Percentiles rank a stretch among this genome's conserved stretches.
Evolutionary conservation across 2,113 vertebrate genomes (phyloP).

Genomic region (Gavialis gangeticus): DNA sequence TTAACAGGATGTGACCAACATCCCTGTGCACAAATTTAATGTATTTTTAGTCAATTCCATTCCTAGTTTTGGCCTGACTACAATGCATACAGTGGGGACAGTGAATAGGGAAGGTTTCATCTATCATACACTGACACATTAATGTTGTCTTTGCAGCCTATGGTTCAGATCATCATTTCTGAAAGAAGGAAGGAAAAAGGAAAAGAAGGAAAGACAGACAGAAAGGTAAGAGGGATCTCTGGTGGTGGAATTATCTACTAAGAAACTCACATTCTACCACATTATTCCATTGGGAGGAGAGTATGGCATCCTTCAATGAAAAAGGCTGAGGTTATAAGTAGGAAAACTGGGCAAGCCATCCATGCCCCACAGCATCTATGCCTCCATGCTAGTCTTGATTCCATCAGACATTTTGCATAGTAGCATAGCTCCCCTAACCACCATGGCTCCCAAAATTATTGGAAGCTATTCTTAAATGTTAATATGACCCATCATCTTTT

Average conservation of each 20-base stretch:
- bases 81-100: background rate
- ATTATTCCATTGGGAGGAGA: background rate
- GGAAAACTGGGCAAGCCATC: background rate
- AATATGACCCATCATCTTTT: background rate
- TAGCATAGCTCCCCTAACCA: background rate
- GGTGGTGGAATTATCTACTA: background rate
- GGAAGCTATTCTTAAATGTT: background rate
- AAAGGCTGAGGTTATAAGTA: background rate
- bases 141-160: background rate
- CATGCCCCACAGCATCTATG: background rate
- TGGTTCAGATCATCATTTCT: background rate
- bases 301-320: background rate
- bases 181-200: fast-evolving
- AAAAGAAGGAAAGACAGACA: background rate
- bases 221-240: background rate
- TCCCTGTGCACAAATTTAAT: background rate
- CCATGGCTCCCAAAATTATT: background rate
- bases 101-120: fast-evolving
- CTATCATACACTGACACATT: fast-evolving
- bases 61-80: fast-evolving
- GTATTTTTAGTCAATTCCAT: fast-evolving
- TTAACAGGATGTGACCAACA: background rate
- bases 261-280: background rate
- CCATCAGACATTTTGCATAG: background rate
- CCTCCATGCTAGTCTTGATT: background rate